A percentile compares a stretch with the other conserved stretches of the same genome.
These are phyloP conservation scores for Agrochola macilenta DNA, from an alignment of 2,888 invertebrate species.

Conservation along the genomic window DNA sequence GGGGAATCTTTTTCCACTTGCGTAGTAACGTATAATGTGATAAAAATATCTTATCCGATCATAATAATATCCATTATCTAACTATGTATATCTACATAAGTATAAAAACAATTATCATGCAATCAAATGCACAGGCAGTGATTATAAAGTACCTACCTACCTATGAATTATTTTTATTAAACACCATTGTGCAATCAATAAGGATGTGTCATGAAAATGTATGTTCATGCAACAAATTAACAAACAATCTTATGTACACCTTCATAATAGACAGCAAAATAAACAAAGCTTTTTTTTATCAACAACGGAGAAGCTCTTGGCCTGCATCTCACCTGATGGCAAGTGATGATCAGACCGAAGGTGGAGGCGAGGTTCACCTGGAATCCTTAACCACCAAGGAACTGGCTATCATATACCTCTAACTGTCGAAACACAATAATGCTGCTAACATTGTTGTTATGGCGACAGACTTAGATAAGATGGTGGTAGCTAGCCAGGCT, in stretches of 20 bases:
- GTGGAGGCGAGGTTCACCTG: no score
- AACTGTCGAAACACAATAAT: no score
- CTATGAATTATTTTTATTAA: constrained; percentile 18
- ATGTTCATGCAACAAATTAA: constrained; percentile 21
- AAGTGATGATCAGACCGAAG: no score
- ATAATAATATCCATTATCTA: constrained; percentile 5
- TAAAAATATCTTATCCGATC: constrained; percentile 25
- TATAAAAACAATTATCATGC: constrained; percentile 13
- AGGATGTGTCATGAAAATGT: constrained; percentile 18
- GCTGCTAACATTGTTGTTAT: no score
- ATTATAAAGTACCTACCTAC: background rate
- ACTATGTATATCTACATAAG: no score
- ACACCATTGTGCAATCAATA: constrained; percentile 28
- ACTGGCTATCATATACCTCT: no score
- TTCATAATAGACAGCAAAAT: constrained; percentile 9
- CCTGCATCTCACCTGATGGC: no score
- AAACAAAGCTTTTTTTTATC: background rate
- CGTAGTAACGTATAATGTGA: background rate
- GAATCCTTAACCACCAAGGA: no score
- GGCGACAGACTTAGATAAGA: no score
- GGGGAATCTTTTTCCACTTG: constrained; percentile 14
- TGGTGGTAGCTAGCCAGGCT: no score
- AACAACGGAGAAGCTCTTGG: no score
- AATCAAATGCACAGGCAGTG: background rate
- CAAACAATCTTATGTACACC: constrained; percentile 17